phyloP scores from a whole-genome alignment of 2,113 vertebrate genomes.

The Labeo catla region DNA sequence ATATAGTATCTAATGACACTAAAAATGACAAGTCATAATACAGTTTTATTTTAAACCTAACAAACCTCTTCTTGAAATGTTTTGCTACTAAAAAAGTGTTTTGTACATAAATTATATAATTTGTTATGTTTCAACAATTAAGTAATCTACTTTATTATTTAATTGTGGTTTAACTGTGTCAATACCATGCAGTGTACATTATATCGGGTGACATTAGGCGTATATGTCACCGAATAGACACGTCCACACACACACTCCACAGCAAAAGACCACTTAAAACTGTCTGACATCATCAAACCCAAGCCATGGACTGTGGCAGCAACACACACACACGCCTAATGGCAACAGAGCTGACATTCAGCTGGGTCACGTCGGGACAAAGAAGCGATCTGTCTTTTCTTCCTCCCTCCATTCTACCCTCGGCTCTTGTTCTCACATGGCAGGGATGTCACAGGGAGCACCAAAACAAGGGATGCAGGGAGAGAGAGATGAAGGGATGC shows the following conservation, averaged over 20 bases:
- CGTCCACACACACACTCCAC: neutral
- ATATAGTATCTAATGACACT: no score
- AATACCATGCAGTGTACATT: neutral
- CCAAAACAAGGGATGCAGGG: conserved; percentile 66
- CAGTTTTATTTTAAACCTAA: neutral
- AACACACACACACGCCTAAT: conserved; percentile 41
- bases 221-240: conserved; percentile 4
- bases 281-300: conserved; percentile 54
- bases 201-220: conserved; percentile 15
- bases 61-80: neutral
- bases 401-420: conserved; percentile 54
- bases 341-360: conserved; percentile 57
- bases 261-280: conserved; percentile 27
- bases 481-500: conserved; percentile 58
- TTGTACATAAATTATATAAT: neutral
- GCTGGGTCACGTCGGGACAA: conserved; percentile 52
- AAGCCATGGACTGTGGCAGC: conserved; percentile 22
- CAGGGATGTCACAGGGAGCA: conserved; percentile 79
- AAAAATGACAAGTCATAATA: no score
- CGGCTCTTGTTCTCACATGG: conserved; percentile 67
- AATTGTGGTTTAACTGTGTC: neutral
- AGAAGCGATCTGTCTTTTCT: conserved; percentile 51
- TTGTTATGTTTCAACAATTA: neutral
- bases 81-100: neutral
- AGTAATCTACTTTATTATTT: neutral